Evolutionary conservation across 2,888 invertebrate genomes (phyloP), one percentile per base, ranked within the genome.

Genomic region (Orchestes rusci): DNA sequence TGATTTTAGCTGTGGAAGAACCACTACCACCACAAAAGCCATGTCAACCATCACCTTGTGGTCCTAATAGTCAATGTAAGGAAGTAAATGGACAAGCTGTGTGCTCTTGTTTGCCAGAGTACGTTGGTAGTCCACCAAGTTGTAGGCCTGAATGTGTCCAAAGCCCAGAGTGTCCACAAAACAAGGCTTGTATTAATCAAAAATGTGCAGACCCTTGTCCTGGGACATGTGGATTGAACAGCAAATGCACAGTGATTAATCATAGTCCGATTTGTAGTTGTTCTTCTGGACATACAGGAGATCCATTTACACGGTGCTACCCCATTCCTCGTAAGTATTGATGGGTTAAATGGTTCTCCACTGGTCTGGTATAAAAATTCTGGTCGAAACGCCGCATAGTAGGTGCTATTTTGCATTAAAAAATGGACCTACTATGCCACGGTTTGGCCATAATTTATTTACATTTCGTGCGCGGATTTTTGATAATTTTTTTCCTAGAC

Each of bases 231-330:
- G 75, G 75, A 16, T 61, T 70, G 17, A 70, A 73, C 53, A 66
- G 74, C 4, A 59, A 68, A 43, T 76, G 76, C 53, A 59, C 65
- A 52, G 70, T 72, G n/a, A 66, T 69, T 16, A 70, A 84, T 63
- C 85, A 86, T 63, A 82, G 80, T 61, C 84, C 87, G 4, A 83
- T 85, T 57, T 88, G 88, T 66, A 72, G 69, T 62, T 74, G 74
- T 54, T 55, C 61, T 16, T 43, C 60, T 27, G 68, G 68, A 18
- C 66, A 65, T 58, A 76, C 77, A 44, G 90, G 89, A 27, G 82
- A 88, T 74, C 82, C 88, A 19, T 87, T 87, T 60, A 74, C 77
- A 29, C 72, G 76, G 53, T 88, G 87, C 61, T 72, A 69, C 53
- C 71, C 73, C 32, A 75, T 76, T 67, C 72, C 72, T 7, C 23